Evolutionary conservation across 2,797 vertebrate species (phyloP), one percentile per base, ranked within the genome.

Genomic region (Siniperca obscura): DNA sequence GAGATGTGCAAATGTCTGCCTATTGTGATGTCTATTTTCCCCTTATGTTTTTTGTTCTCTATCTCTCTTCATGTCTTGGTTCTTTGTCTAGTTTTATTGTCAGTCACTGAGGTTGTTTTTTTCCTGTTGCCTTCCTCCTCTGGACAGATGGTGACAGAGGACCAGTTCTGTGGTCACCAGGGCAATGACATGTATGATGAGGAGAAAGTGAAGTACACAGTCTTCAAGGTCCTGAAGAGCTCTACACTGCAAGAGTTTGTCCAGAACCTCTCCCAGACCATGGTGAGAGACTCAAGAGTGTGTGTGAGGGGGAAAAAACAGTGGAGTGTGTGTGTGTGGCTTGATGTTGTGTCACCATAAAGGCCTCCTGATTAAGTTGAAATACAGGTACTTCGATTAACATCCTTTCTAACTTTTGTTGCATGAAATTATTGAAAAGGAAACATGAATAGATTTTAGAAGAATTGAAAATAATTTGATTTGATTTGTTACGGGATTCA

Each of bases 171-270:
- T 87, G 98, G 98, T 81, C 98, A 99, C 91, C 98, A 99, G 95
- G 98, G 98, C 90, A 99, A 99, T 25, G 98, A 99, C 93, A 99
- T 99, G 98, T 99, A 99, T 0, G 98, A 99, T 46, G 98, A 99
- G 92, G 98, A 99, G 91, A 99, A 99, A 93, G 98, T 99, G 80
- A 99, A 99, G 86, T 99, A 99, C 93, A 99, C 98, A 0, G 97
- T 99, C 91, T 99, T 99, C 94, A 99, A 99, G 94, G 98, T 99
- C 86, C 92, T 99, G 90, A 99, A 99, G 93, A 99, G 97, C 94
- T 99, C 98, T 46, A 98, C 98, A 0, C 95, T 99, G 78, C 96
- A 97, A 1, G 98, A 99, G 91, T 99, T 99, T 88, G 98, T 99
- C 74, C 98, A 99, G 94, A 99, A 98, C 89, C 97, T 99, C 76